Conservation (phyloP, 1,140 invertebrate species). For the Pogonomyrmex barbatus region DNA sequence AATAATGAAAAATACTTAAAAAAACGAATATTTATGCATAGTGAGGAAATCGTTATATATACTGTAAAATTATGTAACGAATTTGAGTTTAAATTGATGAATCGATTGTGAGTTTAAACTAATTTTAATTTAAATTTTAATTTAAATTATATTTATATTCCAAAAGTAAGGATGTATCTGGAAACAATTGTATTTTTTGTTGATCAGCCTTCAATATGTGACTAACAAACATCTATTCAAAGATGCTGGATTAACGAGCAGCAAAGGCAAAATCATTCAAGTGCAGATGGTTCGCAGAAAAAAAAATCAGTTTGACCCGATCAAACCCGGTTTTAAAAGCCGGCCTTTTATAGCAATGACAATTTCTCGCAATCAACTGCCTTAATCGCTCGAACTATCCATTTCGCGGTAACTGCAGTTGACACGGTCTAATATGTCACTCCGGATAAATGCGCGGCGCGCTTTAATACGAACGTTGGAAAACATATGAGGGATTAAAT, state of each 20-base stretch:
- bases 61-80: not conserved
- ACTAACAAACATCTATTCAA: not conserved
- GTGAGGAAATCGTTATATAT: not conserved
- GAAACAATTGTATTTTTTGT: not conserved
- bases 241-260: not conserved
- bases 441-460: conserved; percentile 45
- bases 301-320: not conserved
- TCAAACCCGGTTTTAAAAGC: not conserved
- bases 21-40: not conserved
- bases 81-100: not conserved
- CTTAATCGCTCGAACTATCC: conserved; percentile 38
- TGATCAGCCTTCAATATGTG: not conserved
- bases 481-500: conserved; percentile 63
- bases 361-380: conserved; percentile 31
- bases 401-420: conserved; percentile 46
- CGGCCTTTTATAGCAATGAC: conserved; percentile 4
- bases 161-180: not conserved
- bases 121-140: not conserved
- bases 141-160: not conserved
- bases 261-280: not conserved
- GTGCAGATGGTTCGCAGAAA: not conserved
- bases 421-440: conserved; percentile 55
- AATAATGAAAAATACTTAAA: not conserved
- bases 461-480: conserved; percentile 55
- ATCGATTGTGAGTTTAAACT: too few relatives aligned